Evolutionary conservation across 2,797 vertebrate species (phyloP).

Genomic region (Siniperca obscura): DNA sequence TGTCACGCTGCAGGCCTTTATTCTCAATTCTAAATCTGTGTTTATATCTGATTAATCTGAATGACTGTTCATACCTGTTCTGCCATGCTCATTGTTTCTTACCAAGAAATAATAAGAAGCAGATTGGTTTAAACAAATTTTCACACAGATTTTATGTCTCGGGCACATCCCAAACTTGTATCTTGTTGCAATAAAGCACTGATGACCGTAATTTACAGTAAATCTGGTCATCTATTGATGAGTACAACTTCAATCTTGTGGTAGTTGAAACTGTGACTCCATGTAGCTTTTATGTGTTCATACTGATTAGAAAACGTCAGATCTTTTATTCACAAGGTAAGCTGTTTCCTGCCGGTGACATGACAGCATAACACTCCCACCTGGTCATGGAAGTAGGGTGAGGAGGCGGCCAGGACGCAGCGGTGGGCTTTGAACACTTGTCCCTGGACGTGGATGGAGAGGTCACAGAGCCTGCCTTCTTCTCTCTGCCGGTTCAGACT

Average conservation of each 20-base stretch:
- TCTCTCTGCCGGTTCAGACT: constrained; percentile 92
- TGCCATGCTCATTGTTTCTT: neutral
- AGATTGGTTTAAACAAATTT: neutral
- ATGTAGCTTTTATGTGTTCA: neutral
- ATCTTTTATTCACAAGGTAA: too few relatives aligned
- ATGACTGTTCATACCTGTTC: neutral
- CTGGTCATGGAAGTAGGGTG: constrained; percentile 96
- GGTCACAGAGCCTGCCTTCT: constrained; percentile 92
- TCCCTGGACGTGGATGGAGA: constrained; percentile 94
- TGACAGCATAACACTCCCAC: constrained; percentile 54
- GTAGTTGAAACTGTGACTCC: too few relatives aligned
- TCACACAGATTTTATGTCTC: neutral
- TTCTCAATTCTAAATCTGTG: neutral
- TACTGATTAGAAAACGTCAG: neutral
- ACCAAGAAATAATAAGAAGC: neutral
- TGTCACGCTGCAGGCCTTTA: neutral
- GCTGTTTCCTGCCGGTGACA: neutral
- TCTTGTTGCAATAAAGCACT: too few relatives aligned
- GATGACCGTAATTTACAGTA: too few relatives aligned
- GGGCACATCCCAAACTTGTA: too few relatives aligned
- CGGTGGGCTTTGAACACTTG: constrained; percentile 94
- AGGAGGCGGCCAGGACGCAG: constrained; percentile 94
- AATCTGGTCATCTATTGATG: too few relatives aligned
- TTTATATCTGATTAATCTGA: neutral
- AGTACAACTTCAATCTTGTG: too few relatives aligned